Base-by-base conservation (phyloP, 2,797 vertebrate genomes). In the Parambassis ranga region DNA sequence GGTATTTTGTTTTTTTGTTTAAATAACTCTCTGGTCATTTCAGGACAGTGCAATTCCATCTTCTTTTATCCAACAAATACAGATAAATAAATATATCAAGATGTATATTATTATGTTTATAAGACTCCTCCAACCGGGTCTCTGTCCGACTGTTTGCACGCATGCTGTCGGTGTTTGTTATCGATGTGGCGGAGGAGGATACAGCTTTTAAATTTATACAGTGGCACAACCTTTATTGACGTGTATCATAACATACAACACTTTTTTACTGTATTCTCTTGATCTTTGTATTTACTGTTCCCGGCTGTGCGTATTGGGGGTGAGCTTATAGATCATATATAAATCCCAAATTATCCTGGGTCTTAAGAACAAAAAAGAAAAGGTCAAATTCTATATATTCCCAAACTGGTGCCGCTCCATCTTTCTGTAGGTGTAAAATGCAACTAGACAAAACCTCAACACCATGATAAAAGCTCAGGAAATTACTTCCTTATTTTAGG, bases 401-500 rank as follows among this genome's bases (percentile, higher is more conserved):
- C 82, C 75, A 69, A 84, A 71, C 51, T 38, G 42, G 41, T 26
- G 15, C 62, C 0, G 46, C 56, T 80, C 74, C 36, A 30, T 86
- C 77, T 73, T 69, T 84, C 64, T 77, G 31, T 65, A 49, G 65
- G 72, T 79, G 48, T 69, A 71, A 88, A 83, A 86, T 87, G 72
- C 77, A 86, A 86, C 67, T 68, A 72, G 87, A 85, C 83, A 81
- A 89, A 83, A 75, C 79, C 83, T 82, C 75, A 77, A 79, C 76
- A 47, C 61, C 33, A 35, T 24, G 75, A 87, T 86, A 86, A 87
- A 89, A 85, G 81, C 73, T 52, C 64, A 84, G 86, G 83, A 90
- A 91, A 91, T 90, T 77, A 90, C 87, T 86, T 84, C 84, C 87
- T 90, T 91, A 91, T 90, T 90, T 91, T 90, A 82, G 88, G 73